Evolutionary conservation across 1,140 invertebrate species (phyloP).

Genomic region (Anoplolepis gracilipes): DNA sequence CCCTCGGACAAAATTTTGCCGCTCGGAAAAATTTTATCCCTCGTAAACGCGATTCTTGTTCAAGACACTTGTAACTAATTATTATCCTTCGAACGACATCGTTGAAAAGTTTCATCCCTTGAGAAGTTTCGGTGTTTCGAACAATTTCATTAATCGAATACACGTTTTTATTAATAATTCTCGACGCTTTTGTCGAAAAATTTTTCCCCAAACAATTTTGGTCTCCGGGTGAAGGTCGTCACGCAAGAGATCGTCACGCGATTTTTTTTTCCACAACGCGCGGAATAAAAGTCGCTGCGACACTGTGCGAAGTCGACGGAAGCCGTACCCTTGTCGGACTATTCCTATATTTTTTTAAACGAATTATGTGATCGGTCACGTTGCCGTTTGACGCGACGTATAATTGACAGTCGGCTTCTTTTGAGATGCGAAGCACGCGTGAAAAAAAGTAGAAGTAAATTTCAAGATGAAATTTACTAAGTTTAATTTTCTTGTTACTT

Average conservation of each 20-base stretch:
- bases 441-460: background rate
- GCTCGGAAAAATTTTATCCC: constrained; percentile 14
- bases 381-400: constrained; percentile 66
- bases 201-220: background rate
- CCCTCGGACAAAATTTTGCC: background rate
- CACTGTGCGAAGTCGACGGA: constrained; percentile 68
- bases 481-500: too few relatives aligned
- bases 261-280: background rate
- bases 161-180: constrained; percentile 22
- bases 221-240: background rate
- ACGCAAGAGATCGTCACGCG: background rate
- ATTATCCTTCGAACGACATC: background rate
- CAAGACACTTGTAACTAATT: background rate
- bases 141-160: background rate
- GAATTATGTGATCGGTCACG: constrained; percentile 80
- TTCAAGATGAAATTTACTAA: background rate
- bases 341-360: constrained; percentile 75
- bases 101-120: background rate
- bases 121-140: background rate
- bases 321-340: constrained; percentile 76
- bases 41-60: background rate
- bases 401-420: constrained; percentile 72
- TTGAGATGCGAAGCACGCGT: background rate
- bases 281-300: constrained; percentile 45
- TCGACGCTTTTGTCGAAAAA: background rate